Percentiles rank a stretch among this genome's conserved stretches.
Evolutionary conservation across 2,797 vertebrate genomes (phyloP).

Genomic region (Sorex maritimensis): DNA sequence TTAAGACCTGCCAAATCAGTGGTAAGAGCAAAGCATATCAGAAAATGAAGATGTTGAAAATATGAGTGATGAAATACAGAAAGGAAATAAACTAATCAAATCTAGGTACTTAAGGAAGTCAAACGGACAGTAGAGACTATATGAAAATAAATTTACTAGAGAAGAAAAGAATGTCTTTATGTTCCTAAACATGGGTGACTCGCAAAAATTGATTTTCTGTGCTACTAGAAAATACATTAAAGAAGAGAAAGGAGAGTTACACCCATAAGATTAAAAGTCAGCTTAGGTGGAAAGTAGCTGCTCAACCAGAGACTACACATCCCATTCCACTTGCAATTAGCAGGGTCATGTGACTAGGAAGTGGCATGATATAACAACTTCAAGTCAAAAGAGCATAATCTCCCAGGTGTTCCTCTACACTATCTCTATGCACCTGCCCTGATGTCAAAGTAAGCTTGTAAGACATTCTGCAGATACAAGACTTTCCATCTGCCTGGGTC

Average conservation of each 20-base stretch:
- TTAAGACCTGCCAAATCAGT: conserved; percentile 59
- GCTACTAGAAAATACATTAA: not conserved
- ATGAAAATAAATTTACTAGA: not conserved
- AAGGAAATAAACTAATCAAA: conserved; percentile 28
- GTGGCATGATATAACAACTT: not conserved
- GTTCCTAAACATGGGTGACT: conserved; percentile 32
- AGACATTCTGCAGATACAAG: not conserved
- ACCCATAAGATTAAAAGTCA: not conserved
- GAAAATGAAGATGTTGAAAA: conserved; percentile 13
- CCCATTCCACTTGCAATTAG: not conserved
- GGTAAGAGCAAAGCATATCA: conserved; percentile 31
- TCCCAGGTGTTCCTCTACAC: not conserved
- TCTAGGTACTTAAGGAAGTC: not conserved
- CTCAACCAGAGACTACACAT: conserved; percentile 9
- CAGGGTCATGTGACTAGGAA: not conserved
- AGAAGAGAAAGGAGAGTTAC: conserved; percentile 28
- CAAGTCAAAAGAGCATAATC: not conserved
- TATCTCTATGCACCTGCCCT: not conserved
- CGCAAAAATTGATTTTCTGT: conserved; percentile 43
- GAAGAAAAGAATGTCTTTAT: conserved; percentile 47
- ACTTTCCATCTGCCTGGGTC: not conserved
- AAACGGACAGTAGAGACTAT: no score
- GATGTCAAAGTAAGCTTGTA: not conserved
- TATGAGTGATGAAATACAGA: conserved; percentile 18
- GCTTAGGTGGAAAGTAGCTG: conserved; percentile 16